A percentile compares a stretch with the other conserved stretches of the same genome.
Evolutionary conservation across 2,888 invertebrate species (phyloP).

Genomic region (Ochropacha duplaris): DNA sequence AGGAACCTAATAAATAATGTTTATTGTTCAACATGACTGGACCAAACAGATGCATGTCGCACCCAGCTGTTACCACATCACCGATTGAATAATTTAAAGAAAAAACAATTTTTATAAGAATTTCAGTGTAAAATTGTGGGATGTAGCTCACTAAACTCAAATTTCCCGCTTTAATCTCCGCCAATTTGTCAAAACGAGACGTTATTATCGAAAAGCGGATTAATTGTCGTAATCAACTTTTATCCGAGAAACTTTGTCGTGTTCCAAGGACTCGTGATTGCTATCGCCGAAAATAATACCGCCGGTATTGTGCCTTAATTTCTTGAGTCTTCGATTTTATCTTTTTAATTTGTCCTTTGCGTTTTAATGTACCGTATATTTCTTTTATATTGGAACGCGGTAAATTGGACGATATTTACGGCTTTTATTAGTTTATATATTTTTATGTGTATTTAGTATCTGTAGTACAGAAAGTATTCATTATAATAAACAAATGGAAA

Average conservation of each 20-base stretch:
- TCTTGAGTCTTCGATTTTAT: neutral
- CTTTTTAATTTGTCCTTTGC: neutral
- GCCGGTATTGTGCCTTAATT: neutral
- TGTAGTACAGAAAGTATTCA: no score
- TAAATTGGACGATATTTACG: no score
- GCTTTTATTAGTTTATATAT: neutral
- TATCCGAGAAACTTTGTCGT: conserved; percentile 2
- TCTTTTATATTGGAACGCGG: neutral
- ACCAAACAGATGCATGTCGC: no score
- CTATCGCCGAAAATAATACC: neutral
- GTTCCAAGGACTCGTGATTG: neutral
- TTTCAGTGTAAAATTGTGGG: neutral
- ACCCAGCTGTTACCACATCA: no score
- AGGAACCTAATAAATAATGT: no score
- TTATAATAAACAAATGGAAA: neutral
- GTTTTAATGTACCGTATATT: neutral
- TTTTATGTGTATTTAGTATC: neutral
- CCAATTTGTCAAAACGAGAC: conserved; percentile 3
- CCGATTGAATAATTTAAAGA: no score
- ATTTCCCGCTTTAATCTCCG: neutral
- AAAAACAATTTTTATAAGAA: neutral
- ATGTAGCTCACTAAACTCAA: neutral
- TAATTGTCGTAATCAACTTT: conserved; percentile 4
- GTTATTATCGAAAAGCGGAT: conserved; percentile 1
- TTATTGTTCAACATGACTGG: no score